Evolutionary conservation across 2,797 vertebrate genomes (phyloP).

Genomic region (Halcyon smyrnensis): DNA sequence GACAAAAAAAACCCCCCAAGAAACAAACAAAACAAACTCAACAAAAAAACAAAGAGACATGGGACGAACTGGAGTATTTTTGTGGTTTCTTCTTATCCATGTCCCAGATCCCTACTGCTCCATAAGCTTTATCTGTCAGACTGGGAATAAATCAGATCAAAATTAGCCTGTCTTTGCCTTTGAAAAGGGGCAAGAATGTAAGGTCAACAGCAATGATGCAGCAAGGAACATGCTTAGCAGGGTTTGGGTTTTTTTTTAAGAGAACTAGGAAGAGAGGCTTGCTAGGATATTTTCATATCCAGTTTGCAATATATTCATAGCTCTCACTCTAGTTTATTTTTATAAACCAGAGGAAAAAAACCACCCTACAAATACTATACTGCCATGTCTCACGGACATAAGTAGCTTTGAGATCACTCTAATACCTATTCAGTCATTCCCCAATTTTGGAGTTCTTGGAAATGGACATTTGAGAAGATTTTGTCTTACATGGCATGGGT

Average conservation of each 20-base stretch:
- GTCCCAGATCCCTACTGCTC: neutral
- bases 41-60: too few relatives aligned
- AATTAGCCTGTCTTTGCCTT: neutral
- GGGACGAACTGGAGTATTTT: neutral
- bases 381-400: neutral
- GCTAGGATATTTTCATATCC: neutral
- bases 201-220: neutral
- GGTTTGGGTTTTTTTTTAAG: rapidly evolving
- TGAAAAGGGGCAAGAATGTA: neutral
- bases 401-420: neutral
- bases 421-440: neutral
- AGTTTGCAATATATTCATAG: neutral
- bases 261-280: neutral
- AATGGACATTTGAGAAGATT: neutral
- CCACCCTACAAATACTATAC: neutral
- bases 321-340: neutral
- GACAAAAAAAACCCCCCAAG: too few relatives aligned
- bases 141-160: neutral
- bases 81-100: neutral
- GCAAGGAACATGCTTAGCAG: neutral
- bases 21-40: too few relatives aligned
- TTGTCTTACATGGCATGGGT: neutral
- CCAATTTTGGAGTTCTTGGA: neutral
- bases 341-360: neutral
- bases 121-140: neutral